Conservation (phyloP, 2,797 vertebrate genomes). For the Bufotes viridis region DNA sequence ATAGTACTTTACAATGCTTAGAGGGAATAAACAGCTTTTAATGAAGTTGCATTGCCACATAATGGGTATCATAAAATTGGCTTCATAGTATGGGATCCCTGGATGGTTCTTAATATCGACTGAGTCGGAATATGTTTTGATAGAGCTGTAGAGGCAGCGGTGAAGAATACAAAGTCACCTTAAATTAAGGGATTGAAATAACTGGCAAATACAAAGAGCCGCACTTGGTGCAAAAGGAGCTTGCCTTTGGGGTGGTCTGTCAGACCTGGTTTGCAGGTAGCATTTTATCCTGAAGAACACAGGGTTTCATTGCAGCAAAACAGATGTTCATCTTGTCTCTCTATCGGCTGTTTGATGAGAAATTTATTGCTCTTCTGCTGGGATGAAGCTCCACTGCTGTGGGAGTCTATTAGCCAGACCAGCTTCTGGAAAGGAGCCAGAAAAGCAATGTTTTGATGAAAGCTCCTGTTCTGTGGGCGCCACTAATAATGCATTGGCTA, state of each 20-base stretch:
- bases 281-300: conserved; percentile 76
- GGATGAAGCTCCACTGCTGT: conserved; percentile 79
- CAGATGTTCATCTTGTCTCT: conserved; percentile 86
- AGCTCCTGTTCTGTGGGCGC: conserved; percentile 80
- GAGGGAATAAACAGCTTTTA: conserved; percentile 86
- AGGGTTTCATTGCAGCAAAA: conserved; percentile 82
- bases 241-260: conserved; percentile 80
- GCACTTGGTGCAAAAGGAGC: conserved; percentile 69
- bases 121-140: conserved; percentile 74
- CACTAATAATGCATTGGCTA: conserved; percentile 93
- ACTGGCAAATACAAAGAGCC: conserved; percentile 74
- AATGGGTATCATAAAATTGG: conserved; percentile 84
- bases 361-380: conserved; percentile 85
- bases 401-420: conserved; percentile 82
- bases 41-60: conserved; percentile 85
- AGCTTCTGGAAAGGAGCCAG: conserved; percentile 79
- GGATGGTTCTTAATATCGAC: conserved; percentile 83
- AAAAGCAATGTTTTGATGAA: conserved; percentile 79
- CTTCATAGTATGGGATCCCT: conserved; percentile 80
- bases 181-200: conserved; percentile 85
- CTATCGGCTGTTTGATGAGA: conserved; percentile 84
- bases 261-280: conserved; percentile 76
- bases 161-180: conserved; percentile 78
- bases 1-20: conserved; percentile 81
- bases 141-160: conserved; percentile 71